Evolutionary conservation across 1,140 invertebrate species (phyloP), one percentile per base, ranked within the genome.

Genomic region (Solen grandis): DNA sequence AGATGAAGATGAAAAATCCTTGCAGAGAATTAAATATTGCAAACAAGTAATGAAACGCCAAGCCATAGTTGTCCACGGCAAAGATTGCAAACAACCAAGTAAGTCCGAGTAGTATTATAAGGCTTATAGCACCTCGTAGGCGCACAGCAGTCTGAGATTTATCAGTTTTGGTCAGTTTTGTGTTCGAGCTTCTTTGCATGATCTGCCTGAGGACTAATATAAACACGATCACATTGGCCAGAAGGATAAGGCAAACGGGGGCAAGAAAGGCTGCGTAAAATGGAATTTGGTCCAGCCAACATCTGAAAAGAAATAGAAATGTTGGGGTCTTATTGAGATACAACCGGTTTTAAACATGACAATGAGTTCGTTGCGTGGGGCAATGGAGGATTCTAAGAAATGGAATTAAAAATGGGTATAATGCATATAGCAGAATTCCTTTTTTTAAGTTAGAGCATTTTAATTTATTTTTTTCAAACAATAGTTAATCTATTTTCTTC

Each of bases 1-100:
- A 93, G 5, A 94, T 74, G 74, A 93, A 94, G 29, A 94, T 93
- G 69, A 94, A 92, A 63, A 94, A 89, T 38, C 93, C 93, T 86
- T 94, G 93, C 0, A 94, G 84, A 13, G 93, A 93, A 79, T 93
- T 94, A 31, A 91, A 88, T 19, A 94, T 87, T 74, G 92, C 93
- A 84, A 94, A 94, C 5, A 94, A 82, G 78, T 94, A 94, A 55
- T 92, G 90, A 81, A 94, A 93, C 10, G 91, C 86, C 0, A 93
- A 75, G 22, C 82, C 84, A 25, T 68, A 85, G 55, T 92, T 92
- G 57, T 92, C 93, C 5, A 94, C 86, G 22, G 93, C 93, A 60
- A 94, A 88, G 27, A 93, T 87, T 31, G 93, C 94, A 63, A 94
- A 92, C 0, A 93, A 85, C 94, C 94, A 94, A 0, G 93, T 93